Evolutionary conservation across 1,140 invertebrate species (phyloP), one percentile per base, ranked within the genome.

Genomic region (Diabrotica undecimpunctata): DNA sequence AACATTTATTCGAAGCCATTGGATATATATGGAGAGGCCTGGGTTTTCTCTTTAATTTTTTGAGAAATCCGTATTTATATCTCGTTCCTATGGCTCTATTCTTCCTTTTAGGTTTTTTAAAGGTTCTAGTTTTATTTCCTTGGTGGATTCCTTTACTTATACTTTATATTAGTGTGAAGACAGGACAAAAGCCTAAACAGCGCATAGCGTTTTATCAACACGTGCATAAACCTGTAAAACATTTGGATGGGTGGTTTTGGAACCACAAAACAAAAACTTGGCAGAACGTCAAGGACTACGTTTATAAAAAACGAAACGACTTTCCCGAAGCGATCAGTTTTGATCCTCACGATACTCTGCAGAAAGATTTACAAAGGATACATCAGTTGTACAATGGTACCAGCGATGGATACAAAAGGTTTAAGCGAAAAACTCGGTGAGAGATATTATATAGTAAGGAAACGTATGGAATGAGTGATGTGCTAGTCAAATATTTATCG

Each of bases 171-270:
- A 67, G 66, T 12, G 67, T 67, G 8, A 72, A 68, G 25, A 66
- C 53, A 13, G 46, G 58, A 6, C 65, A 73, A 5, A 72, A 75
- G 64, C 69, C 69, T 9, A 72, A 74, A 39, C 66, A 61, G 5
- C 50, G 70, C 7, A 61, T 76, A 41, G 52, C 66, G 53, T 70
- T 75, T 61, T 73, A 78, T 59, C 75, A 79, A 12, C 76, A 79
- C 61, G 59, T 72, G 0, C 75, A 77, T 66, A 76, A 74, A 62
- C 72, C 74, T 7, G 63, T 78, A 7, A 72, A 76, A 55, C 76
- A 79, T 69, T 62, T 63, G 10, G 70, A 78, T 58, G 75, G 74
- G 7, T 79, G 77, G 77, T 79, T 72, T 66, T 79, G 75, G 75
- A 75, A 79, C 64, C 72, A 76, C 37, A 56, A 74, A 5, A 74